These are phyloP conservation scores for Ctenosaura bakeri DNA, from an alignment of 2,797 vertebrate genomes.

Conservation along the genomic window DNA sequence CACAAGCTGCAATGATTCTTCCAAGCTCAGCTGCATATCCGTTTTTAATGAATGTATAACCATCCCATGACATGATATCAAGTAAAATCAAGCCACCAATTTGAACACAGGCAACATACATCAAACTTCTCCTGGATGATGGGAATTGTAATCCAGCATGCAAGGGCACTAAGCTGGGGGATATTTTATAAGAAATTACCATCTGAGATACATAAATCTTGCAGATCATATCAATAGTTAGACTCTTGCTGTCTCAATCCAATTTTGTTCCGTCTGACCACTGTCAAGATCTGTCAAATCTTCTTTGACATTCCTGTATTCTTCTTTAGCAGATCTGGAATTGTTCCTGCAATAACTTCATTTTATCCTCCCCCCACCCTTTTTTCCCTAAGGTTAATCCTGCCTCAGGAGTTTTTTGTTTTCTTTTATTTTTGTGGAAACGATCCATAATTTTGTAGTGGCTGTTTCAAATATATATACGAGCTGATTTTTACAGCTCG, in stretches of 20 bases:
- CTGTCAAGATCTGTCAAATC: neutral
- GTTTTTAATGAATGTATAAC: neutral
- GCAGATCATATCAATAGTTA: neutral
- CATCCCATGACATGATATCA: neutral
- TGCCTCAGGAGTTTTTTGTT: conserved; percentile 35
- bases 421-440: conserved; percentile 71
- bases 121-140: neutral
- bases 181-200: neutral
- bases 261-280: neutral
- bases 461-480: conserved; percentile 70
- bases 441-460: conserved; percentile 73
- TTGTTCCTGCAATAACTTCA: conserved; percentile 22
- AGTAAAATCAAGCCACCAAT: neutral
- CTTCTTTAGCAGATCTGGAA: neutral
- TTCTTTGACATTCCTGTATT: conserved; percentile 15
- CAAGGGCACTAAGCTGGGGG: neutral
- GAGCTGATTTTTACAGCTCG: conserved; percentile 75
- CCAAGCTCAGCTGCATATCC: neutral
- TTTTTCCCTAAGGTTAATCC: conserved; percentile 13
- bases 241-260: neutral
- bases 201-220: neutral
- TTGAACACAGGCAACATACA: neutral
- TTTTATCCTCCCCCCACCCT: conserved; percentile 28
- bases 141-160: neutral
- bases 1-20: neutral